These are phyloP conservation scores for Cephus nigrinus DNA, from an alignment of 2,888 invertebrate genomes.

Conservation along the genomic window DNA sequence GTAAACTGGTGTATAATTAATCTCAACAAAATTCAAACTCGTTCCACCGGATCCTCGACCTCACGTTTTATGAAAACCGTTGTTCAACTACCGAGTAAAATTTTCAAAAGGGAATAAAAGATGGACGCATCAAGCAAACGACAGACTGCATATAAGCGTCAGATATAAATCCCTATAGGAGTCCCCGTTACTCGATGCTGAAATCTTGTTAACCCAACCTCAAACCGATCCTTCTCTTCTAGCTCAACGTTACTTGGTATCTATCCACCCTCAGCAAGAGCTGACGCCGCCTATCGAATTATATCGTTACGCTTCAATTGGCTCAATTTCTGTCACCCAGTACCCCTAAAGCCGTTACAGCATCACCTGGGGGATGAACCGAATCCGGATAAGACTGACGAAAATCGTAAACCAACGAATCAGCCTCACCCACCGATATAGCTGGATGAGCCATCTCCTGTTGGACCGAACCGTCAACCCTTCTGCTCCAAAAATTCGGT, in stretches of 20 bases:
- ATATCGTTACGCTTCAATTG: slow-evolving; percentile 35
- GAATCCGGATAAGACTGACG: not conserved
- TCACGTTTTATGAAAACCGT: not conserved
- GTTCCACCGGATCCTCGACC: not conserved
- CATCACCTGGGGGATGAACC: not conserved
- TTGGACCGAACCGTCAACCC: not conserved
- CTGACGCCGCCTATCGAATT: slow-evolving; percentile 30
- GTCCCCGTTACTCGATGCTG: slow-evolving; percentile 39
- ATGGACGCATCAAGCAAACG: not conserved
- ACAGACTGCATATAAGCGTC: not conserved
- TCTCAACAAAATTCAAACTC: not conserved
- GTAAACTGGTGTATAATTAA: too few species aligned
- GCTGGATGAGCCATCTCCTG: too few species aligned
- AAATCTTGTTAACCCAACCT: slow-evolving; percentile 42
- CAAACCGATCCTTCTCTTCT: not conserved
- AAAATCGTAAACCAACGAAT: not conserved
- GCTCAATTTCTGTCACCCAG: slow-evolving; percentile 15
- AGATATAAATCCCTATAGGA: slow-evolving; percentile 42
- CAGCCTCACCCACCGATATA: not conserved
- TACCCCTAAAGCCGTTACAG: not conserved
- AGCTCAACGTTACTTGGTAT: not conserved
- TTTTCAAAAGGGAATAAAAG: not conserved
- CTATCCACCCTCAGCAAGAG: not conserved
- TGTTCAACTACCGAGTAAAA: not conserved
- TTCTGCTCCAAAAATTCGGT: not conserved